These are phyloP conservation scores for Hermetia illucens DNA, from an alignment of 1,140 invertebrate genomes.

Conservation along the genomic window DNA sequence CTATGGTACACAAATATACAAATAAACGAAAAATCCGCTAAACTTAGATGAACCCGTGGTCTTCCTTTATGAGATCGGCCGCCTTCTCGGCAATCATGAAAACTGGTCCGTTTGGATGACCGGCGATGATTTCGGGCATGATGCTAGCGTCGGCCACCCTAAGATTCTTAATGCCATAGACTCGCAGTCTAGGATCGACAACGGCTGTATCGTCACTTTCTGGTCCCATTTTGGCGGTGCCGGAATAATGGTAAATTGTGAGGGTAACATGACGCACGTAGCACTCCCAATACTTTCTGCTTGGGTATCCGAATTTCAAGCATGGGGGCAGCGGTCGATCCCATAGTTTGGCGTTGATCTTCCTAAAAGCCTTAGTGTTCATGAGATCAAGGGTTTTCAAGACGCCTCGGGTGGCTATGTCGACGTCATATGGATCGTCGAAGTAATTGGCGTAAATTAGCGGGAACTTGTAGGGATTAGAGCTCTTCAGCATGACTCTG, in stretches of 20 bases:
- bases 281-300: conserved; percentile 61
- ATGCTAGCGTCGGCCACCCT: conserved; percentile 64
- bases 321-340: conserved; percentile 48
- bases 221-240: conserved; percentile 78
- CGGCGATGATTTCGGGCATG: conserved; percentile 42
- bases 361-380: conserved; percentile 40
- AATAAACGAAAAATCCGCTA: no score
- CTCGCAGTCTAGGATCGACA: conserved; percentile 51
- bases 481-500: conserved; percentile 46
- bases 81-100: conserved; percentile 63
- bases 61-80: conserved; percentile 46
- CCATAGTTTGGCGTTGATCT: conserved; percentile 42
- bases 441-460: conserved; percentile 74
- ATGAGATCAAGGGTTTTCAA: conserved; percentile 40
- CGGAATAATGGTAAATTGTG: conserved; percentile 62
- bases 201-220: conserved; percentile 47
- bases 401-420: conserved; percentile 46
- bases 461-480: conserved; percentile 60
- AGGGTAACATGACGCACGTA: conserved; percentile 47
- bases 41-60: conserved; percentile 31
- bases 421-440: conserved; percentile 44
- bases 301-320: conserved; percentile 39
- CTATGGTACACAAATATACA: no score
- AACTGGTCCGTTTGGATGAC: conserved; percentile 47
- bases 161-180: conserved; percentile 51